phyloP scores from a whole-genome alignment of 2,113 vertebrate genomes.

The Cyprinus carpio region DNA sequence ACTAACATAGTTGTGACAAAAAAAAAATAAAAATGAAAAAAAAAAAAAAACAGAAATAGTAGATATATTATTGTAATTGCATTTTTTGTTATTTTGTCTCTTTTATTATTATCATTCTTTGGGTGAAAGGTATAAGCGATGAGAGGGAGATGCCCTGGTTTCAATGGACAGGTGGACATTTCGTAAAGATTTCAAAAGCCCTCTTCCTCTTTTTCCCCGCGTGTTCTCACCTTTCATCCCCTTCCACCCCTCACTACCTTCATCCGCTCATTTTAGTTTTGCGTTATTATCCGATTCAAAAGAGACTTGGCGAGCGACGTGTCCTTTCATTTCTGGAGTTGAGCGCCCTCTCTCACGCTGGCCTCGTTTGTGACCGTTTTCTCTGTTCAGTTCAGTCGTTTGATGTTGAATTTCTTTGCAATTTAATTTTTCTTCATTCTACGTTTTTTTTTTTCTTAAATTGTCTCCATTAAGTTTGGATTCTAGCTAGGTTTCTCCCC shows the following conservation, averaged over 20 bases:
- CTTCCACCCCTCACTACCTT: slow-evolving; percentile 31
- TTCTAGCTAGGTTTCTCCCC: slow-evolving; percentile 54
- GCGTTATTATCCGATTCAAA: slow-evolving; percentile 24
- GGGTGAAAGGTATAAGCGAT: slow-evolving; percentile 12
- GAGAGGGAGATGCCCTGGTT: slow-evolving; percentile 8
- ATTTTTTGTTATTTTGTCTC: slow-evolving; percentile 22
- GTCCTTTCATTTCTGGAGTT: slow-evolving; percentile 62
- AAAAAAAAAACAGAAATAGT: slow-evolving; percentile 20
- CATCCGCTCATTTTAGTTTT: slow-evolving; percentile 23
- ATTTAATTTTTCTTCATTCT: slow-evolving; percentile 6
- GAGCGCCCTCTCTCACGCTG: slow-evolving; percentile 73
- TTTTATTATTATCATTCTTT: not conserved
- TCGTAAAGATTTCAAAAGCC: slow-evolving; percentile 36
- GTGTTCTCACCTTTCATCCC: slow-evolving; percentile 32
- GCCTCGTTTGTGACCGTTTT: slow-evolving; percentile 73
- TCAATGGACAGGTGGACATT: slow-evolving; percentile 18
- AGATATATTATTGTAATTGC: slow-evolving; percentile 56
- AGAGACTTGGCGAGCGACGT: slow-evolving; percentile 39
- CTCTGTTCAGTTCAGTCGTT: slow-evolving; percentile 70
- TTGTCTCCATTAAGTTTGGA: slow-evolving; percentile 56
- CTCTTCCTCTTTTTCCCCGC: slow-evolving; percentile 29
- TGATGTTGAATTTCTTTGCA: slow-evolving; percentile 48
- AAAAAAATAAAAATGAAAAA: slow-evolving; percentile 64
- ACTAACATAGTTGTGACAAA: slow-evolving; percentile 66
- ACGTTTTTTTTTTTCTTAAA: slow-evolving; percentile 50